Evolutionary conservation across 2,888 invertebrate genomes (phyloP), one percentile per base, ranked within the genome.

Genomic region (Entomobrya multifasciata): DNA sequence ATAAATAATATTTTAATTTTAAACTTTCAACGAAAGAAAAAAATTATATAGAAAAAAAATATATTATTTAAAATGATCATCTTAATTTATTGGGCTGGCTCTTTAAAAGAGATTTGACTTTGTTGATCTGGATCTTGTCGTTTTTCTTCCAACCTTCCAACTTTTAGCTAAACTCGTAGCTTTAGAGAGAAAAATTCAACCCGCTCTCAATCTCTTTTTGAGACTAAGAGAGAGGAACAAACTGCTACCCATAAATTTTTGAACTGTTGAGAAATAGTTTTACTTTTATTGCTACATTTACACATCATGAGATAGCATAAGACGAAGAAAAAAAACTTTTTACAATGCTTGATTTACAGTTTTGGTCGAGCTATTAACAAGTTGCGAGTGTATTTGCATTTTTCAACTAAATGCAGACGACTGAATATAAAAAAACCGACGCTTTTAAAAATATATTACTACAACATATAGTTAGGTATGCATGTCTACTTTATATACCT

Each of bases 211-310:
- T 67, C 17, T 22, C 20, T 41, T 67, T 22, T 67, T 13, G 41
- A 67, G 44, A 44, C 17, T n/a, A 22, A 1, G 13, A 22, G 44
- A 13, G 41, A 67, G 49, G 52, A 70, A 52, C 72, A 81, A 81
- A 81, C 70, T 55, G 36, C 72, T 70, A 57, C 81, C 70, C 81
- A 81, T 81, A 81, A 81, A 81, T 81, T 72, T 55, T 80, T 49
- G 20, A 13, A n/a, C 13, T 80, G 62, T 47, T 78, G 27, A 47
- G 27, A 41, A 62, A 62, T 60, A 15, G 11, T 70, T 70, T 25
- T 22, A 47, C 74, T 74, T n/a, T 52, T 52, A 52, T 52, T 15
- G 30, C 49, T 52, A 10, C 27, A 13, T 22, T 15, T 13, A 60
- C 27, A n/a, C n/a, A 25, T 22, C 3, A 8, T 20, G 30, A 20